A percentile compares a stretch with the other conserved stretches of the same genome.
These are phyloP conservation scores for Poecilia latipinna DNA, from an alignment of 2,113 vertebrate species.

Conservation along the genomic window DNA sequence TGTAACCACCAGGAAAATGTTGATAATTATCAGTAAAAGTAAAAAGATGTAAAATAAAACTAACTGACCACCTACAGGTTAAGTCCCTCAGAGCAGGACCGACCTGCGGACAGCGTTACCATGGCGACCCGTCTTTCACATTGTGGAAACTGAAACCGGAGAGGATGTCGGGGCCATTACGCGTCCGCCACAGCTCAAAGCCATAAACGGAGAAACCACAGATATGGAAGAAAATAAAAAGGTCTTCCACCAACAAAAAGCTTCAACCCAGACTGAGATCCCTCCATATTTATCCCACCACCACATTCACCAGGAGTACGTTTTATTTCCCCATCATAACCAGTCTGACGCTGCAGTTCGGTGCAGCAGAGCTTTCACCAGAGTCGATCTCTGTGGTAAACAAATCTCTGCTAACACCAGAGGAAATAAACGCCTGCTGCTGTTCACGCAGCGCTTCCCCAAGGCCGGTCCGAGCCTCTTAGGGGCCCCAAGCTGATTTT, in stretches of 20 bases:
- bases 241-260: not conserved
- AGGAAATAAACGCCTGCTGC: slow-evolving; percentile 64
- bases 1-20: too few species aligned
- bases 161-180: slow-evolving; percentile 52
- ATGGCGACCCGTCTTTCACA: slow-evolving; percentile 55
- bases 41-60: not conserved
- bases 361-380: slow-evolving; percentile 2
- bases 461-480: too few species aligned
- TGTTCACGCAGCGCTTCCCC: slow-evolving; percentile 38
- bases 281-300: not conserved
- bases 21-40: not conserved
- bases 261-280: not conserved
- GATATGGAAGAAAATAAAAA: not conserved
- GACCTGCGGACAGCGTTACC: slow-evolving; percentile 62
- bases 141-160: slow-evolving; percentile 79
- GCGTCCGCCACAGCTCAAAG: not conserved
- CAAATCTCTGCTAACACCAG: slow-evolving; percentile 38
- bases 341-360: not conserved
- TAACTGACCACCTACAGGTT: not conserved
- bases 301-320: not conserved
- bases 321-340: not conserved
- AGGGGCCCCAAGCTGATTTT: too few species aligned
- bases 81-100: slow-evolving; percentile 4
- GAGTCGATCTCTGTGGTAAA: slow-evolving; percentile 58
- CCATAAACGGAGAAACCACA: slow-evolving; percentile 6